Evolutionary conservation across 1,140 invertebrate genomes (phyloP).

Genomic region (Myzus persicae): DNA sequence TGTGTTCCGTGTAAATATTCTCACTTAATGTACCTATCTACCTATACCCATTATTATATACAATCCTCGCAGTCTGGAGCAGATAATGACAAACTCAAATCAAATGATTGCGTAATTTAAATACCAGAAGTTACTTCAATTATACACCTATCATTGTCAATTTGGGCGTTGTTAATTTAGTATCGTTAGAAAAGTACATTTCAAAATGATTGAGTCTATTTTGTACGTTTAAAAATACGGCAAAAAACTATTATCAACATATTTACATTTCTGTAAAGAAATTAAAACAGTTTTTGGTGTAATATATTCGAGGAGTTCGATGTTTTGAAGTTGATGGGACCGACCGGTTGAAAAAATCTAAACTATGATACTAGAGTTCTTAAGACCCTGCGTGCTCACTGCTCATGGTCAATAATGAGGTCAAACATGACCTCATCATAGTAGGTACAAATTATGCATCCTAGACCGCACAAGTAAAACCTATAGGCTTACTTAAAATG

Average conservation of each 20-base stretch:
- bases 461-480: neutral
- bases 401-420: neutral
- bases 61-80: too few species aligned
- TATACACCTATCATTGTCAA: neutral
- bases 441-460: neutral
- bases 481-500: neutral
- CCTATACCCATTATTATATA: too few species aligned
- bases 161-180: too few species aligned
- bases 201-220: too few species aligned
- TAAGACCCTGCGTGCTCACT: neutral
- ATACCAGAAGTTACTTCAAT: neutral
- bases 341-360: neutral
- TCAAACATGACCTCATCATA: neutral
- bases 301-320: neutral
- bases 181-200: too few species aligned
- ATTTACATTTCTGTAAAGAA: neutral
- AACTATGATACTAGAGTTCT: neutral
- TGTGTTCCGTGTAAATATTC: neutral
- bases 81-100: neutral
- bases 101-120: neutral
- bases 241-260: neutral
- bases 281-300: neutral
- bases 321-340: neutral
- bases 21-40: neutral
- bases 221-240: too few species aligned